phyloP scores from a whole-genome alignment of 2,888 invertebrate species.

The Drosophila atripex region DNA sequence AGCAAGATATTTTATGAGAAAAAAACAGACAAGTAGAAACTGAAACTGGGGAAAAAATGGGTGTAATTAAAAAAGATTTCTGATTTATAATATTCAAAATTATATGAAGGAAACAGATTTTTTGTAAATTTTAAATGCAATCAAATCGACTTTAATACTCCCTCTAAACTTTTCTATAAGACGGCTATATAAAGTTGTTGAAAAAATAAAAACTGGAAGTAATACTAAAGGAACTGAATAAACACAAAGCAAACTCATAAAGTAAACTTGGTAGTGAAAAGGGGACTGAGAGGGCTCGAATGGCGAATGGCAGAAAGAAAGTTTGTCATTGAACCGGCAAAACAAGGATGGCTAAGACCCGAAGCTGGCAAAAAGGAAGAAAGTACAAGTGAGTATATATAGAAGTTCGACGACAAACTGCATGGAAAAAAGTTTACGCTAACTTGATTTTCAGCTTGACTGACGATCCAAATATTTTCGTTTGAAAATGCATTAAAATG shows the following conservation, averaged over 20 bases:
- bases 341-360: slow-evolving; percentile 52
- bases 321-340: slow-evolving; percentile 58
- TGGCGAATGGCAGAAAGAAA: slow-evolving; percentile 21
- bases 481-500: slow-evolving; percentile 52
- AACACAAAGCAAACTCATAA: slow-evolving; percentile 34
- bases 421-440: slow-evolving; percentile 53
- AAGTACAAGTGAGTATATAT: slow-evolving; percentile 43
- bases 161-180: neutral
- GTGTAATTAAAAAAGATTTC: too few relatives aligned
- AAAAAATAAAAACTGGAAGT: slow-evolving; percentile 6
- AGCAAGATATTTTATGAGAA: too few relatives aligned
- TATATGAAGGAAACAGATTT: neutral
- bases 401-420: slow-evolving; percentile 50
- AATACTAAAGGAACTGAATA: slow-evolving; percentile 26
- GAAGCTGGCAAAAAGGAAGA: slow-evolving; percentile 43
- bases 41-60: too few relatives aligned
- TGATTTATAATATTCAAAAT: too few relatives aligned
- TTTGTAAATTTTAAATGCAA: neutral
- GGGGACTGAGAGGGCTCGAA: slow-evolving; percentile 2
- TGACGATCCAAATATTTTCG: slow-evolving; percentile 62
- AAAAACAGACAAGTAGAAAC: too few relatives aligned
- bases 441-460: slow-evolving; percentile 76
- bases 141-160: neutral
- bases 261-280: slow-evolving; percentile 35
- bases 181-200: neutral